phyloP scores from a whole-genome alignment of 2,888 invertebrate genomes.

The Lomographa bimaculata region DNA sequence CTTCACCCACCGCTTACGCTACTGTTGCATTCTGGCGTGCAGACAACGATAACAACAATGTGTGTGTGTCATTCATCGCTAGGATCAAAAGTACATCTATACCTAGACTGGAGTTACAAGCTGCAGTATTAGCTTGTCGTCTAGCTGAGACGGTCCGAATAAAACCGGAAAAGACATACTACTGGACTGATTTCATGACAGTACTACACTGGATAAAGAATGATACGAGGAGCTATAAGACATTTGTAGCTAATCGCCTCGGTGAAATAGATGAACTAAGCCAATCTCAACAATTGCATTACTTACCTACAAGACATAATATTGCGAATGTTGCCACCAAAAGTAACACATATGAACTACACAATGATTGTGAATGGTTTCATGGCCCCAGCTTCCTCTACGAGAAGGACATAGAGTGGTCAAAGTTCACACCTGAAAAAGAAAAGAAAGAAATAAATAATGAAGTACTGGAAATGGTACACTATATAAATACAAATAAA shows the following conservation, averaged over 20 bases:
- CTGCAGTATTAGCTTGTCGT: background rate
- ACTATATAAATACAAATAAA: too few relatives aligned
- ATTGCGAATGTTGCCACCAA: slow-evolving; percentile 2
- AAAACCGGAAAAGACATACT: too few relatives aligned
- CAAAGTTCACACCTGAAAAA: background rate
- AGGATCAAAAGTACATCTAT: slow-evolving; percentile 1
- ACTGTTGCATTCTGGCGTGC: slow-evolving; percentile 9
- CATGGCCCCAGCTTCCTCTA: too few relatives aligned
- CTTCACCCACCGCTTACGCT: slow-evolving; percentile 4
- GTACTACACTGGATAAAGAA: slow-evolving; percentile 20
- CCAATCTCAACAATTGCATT: slow-evolving; percentile 11
- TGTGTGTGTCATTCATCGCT: slow-evolving; percentile 7
- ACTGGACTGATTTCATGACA: background rate
- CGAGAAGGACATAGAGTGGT: too few relatives aligned
- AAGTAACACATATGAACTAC: slow-evolving; percentile 13
- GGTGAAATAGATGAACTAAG: slow-evolving; percentile 26
- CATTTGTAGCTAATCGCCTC: slow-evolving; percentile 15
- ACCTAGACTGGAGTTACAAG: background rate
- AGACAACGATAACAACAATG: background rate
- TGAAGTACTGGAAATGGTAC: too few relatives aligned
- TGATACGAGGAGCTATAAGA: slow-evolving; percentile 14
- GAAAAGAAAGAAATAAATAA: too few relatives aligned
- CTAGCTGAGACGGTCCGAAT: background rate
- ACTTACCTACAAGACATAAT: background rate
- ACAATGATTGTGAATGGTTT: slow-evolving; percentile 1